Percentiles rank a stretch among this genome's conserved stretches.
These are phyloP conservation scores for Euborellia annulipes DNA, from an alignment of 1,140 invertebrate genomes.

Conservation along the genomic window DNA sequence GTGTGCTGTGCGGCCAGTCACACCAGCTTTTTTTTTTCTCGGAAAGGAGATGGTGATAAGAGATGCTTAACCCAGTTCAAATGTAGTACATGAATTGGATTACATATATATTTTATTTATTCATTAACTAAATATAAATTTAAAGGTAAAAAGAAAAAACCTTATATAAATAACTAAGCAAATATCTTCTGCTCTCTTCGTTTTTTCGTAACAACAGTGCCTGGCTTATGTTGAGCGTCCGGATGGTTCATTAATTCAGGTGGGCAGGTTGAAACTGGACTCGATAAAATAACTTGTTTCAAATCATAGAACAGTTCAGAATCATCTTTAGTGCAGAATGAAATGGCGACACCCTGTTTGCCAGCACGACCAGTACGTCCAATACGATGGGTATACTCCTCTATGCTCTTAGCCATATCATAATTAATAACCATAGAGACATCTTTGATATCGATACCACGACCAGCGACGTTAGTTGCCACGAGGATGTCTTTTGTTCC, in stretches of 20 bases:
- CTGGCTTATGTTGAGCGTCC: conserved; percentile 95
- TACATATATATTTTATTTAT: too few relatives aligned
- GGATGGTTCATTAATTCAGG: conserved; percentile 96
- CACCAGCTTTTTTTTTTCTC: too few relatives aligned
- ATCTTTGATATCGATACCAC: conserved; percentile 99
- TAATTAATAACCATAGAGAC: conserved; percentile 98
- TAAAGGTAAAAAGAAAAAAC: too few relatives aligned
- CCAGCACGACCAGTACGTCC: conserved; percentile 97
- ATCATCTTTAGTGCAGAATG: conserved; percentile 95
- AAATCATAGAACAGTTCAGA: conserved; percentile 91
- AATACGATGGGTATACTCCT: conserved; percentile 99
- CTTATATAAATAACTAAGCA: conserved; percentile 31
- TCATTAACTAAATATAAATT: too few relatives aligned
- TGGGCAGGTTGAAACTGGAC: conserved; percentile 89
- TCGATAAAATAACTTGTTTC: conserved; percentile 77
- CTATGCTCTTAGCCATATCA: conserved; percentile 98
- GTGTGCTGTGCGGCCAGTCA: too few relatives aligned
- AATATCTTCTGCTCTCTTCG: conserved; percentile 91
- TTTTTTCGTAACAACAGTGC: conserved; percentile 85
- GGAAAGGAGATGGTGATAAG: too few relatives aligned
- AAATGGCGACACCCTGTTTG: conserved; percentile 89
- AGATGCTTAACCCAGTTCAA: too few relatives aligned
- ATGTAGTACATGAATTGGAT: too few relatives aligned
- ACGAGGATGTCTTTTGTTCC: conserved; percentile 95
- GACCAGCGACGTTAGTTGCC: conserved; percentile 98